A percentile compares a stretch with the other conserved stretches of the same genome.
phyloP scores from a whole-genome alignment of 2,888 invertebrate genomes.

The Dromius quadrimaculatus region DNA sequence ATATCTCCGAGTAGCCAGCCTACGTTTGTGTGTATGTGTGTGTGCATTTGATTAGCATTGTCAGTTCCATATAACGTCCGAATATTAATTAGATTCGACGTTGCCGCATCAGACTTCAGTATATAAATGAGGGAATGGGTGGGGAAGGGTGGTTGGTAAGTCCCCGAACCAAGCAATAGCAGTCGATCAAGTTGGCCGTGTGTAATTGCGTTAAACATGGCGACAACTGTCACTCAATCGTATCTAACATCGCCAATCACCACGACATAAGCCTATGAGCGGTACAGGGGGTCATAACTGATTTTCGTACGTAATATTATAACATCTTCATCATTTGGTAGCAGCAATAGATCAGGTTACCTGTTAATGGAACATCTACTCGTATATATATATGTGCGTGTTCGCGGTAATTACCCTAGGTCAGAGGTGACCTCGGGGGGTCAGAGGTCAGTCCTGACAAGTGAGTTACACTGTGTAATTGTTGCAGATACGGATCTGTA shows the following conservation, averaged over 20 bases:
- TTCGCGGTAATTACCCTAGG: no score
- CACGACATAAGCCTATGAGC: background rate
- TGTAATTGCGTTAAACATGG: slow-evolving; percentile 39
- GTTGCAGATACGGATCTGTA: no score
- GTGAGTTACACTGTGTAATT: no score
- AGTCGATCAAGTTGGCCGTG: slow-evolving; percentile 22
- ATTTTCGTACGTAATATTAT: no score
- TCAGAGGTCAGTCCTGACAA: no score
- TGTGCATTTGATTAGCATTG: slow-evolving; percentile 46
- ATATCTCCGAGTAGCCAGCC: slow-evolving; percentile 13
- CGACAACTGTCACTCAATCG: slow-evolving; percentile 37
- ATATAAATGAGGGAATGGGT: background rate
- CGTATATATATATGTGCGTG: no score
- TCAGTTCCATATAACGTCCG: slow-evolving; percentile 43
- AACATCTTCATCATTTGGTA: no score
- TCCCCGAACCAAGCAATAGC: background rate
- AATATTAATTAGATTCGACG: slow-evolving; percentile 45
- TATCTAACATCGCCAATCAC: background rate
- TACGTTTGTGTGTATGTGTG: slow-evolving; percentile 10
- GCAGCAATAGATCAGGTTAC: no score
- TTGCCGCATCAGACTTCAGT: background rate
- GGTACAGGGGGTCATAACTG: no score
- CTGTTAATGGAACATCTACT: no score
- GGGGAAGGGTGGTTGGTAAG: background rate
- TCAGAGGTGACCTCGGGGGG: no score